phyloP scores from a whole-genome alignment of 2,797 vertebrate genomes.

The Pelodytes ibericus region DNA sequence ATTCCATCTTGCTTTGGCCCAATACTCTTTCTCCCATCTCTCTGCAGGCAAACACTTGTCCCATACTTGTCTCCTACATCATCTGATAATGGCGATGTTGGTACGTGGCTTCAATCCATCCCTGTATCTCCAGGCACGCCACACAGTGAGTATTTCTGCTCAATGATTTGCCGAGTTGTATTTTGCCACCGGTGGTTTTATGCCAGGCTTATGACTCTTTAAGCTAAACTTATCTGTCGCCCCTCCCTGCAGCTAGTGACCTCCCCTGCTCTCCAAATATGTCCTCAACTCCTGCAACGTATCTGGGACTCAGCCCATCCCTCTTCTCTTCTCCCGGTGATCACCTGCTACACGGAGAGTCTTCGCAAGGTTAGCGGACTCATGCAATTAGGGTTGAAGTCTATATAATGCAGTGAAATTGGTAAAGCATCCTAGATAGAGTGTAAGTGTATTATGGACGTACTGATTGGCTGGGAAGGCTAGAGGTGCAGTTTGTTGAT shows the following conservation, averaged over 20 bases:
- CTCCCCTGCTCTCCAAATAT: not conserved
- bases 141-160: slow-evolving; percentile 55
- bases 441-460: too few species aligned
- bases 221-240: not conserved
- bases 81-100: slow-evolving; percentile 57
- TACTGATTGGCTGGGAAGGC: too few species aligned
- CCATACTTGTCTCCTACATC: slow-evolving; percentile 56
- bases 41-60: slow-evolving; percentile 63
- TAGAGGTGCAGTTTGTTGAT: too few species aligned
- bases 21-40: not conserved
- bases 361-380: slow-evolving; percentile 61
- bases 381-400: too few species aligned
- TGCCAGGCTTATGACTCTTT: not conserved
- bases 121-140: slow-evolving; percentile 31
- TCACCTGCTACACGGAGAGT: slow-evolving; percentile 51
- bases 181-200: not conserved
- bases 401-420: too few species aligned
- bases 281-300: not conserved
- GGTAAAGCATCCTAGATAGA: too few species aligned
- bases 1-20: too few species aligned
- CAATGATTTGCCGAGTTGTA: not conserved
- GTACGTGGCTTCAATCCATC: slow-evolving; percentile 65
- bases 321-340: slow-evolving; percentile 61
- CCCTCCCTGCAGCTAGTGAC: not conserved
- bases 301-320: slow-evolving; percentile 65